Evolutionary conservation across 2,888 invertebrate species (phyloP), one percentile per base, ranked within the genome.

Genomic region (Cerastis leucographa): DNA sequence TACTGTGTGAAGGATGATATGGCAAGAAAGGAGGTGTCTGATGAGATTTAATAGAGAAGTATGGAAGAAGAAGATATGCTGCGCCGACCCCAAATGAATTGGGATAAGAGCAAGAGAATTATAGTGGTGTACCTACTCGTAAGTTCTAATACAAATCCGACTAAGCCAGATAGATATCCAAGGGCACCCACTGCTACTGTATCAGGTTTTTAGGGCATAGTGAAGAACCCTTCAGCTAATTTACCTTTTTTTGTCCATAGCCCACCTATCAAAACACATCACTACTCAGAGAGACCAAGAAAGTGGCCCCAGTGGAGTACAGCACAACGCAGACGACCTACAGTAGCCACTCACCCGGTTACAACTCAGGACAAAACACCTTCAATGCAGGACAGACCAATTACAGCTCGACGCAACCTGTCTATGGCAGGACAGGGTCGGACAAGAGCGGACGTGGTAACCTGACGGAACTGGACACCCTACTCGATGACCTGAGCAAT

Each of bases 401-500:
- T 40, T 83, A 83, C 14, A 85, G 56, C 40, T 61, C 83, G 0
- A 11, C 67, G 71, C 89, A 85, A 84, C 80, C 91, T 2, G 95
- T 94, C 9, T 95, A 96, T 77, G 96, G 96, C 69, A 88, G 94
- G 83, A 94, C 95, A 0, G 92, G 93, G 1, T 67, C 64, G 91
- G 93, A 82, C 22, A 90, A 94, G 67, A 78, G 71, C 44, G 86
- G 79, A n/a, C 83, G 83, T 35, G 98, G 98, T 87, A 98, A 99
- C 94, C 97, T 99, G 66, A 98, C 98, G 0, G 99, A 99, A 94
- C 94, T 99, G 92, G 99, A 99, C 94, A 98, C 98, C 25, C 97
- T 99, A 72, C 97, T 99, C 76, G 98, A 99, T 92, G 99, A 99
- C 94, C 97, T 99, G 88, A 99, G 99, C 96, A 98, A 98, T 92